Evolutionary conservation across 53 echinoderm and acorn worm species (phyloP).

Genomic region (Antedon mediterranea): DNA sequence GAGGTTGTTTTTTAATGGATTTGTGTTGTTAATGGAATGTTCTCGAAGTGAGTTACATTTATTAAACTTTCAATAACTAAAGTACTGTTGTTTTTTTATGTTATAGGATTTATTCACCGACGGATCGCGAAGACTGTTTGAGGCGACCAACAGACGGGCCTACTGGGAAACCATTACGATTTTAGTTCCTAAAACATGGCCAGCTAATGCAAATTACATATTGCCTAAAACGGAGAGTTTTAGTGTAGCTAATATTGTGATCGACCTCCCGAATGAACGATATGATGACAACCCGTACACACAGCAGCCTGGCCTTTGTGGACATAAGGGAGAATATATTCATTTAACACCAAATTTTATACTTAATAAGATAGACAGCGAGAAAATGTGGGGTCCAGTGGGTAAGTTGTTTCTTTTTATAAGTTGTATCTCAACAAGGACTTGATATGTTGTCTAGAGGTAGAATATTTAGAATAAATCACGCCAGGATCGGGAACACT

Average conservation of each 20-base stretch:
- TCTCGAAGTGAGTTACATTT: no score
- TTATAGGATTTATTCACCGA: conserved; percentile 20
- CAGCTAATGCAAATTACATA: not conserved
- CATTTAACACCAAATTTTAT: conserved; percentile 34
- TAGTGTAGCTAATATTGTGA: conserved; percentile 12
- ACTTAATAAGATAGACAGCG: not conserved
- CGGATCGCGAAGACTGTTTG: conserved; percentile 19
- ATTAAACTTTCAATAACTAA: no score
- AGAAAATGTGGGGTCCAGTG: not conserved
- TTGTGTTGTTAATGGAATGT: no score
- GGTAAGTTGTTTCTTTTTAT: no score
- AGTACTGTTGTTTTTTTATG: not conserved
- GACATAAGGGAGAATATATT: conserved; percentile 41
- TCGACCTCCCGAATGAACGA: conserved; percentile 4
- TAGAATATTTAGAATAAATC: no score
- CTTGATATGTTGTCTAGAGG: no score
- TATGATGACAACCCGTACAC: conserved; percentile 34
- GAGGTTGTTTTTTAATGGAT: no score
- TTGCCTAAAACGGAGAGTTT: conserved; percentile 7
- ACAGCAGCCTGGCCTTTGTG: conserved; percentile 44
- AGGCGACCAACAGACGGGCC: conserved; percentile 19
- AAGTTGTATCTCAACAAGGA: no score
- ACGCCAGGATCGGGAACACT: no score
- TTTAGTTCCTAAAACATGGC: conserved; percentile 28
- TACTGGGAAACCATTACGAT: conserved; percentile 32